A percentile compares a stretch with the other conserved stretches of the same genome.
Evolutionary conservation across 2,113 vertebrate species (phyloP).

Genomic region (Noctilio leporinus): DNA sequence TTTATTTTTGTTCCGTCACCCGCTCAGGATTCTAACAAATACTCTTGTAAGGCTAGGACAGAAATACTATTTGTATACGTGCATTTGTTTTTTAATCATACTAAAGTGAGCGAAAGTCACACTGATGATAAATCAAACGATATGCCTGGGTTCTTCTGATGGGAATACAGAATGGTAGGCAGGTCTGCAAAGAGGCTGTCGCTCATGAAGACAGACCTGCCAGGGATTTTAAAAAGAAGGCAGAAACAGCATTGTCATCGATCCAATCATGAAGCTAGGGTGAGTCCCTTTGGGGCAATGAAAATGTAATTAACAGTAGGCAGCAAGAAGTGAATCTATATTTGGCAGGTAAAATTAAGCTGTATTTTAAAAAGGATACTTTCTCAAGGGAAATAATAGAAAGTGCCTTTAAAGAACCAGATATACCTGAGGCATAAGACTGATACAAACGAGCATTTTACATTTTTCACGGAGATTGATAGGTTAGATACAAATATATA

Average conservation of each 20-base stretch:
- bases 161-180: not conserved
- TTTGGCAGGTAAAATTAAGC: conserved; percentile 10
- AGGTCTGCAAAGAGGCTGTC: not conserved
- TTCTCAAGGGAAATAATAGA: conserved; percentile 26
- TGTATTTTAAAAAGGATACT: not conserved
- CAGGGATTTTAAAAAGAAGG: not conserved
- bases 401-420: not conserved
- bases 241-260: no score
- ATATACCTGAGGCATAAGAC: not conserved
- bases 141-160: not conserved
- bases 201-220: not conserved
- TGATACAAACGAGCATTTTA: not conserved
- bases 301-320: conserved; percentile 28
- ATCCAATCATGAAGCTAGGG: not conserved
- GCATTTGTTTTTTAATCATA: not conserved
- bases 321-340: not conserved
- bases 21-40: not conserved
- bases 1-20: not conserved
- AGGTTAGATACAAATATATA: not conserved
- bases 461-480: not conserved
- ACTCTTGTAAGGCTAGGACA: not conserved
- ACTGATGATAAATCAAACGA: not conserved
- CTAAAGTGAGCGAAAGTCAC: not conserved
- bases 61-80: not conserved
- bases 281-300: not conserved